Base-by-base conservation (phyloP, 2,888 invertebrate genomes). In the Platynereis dumerilii region DNA sequence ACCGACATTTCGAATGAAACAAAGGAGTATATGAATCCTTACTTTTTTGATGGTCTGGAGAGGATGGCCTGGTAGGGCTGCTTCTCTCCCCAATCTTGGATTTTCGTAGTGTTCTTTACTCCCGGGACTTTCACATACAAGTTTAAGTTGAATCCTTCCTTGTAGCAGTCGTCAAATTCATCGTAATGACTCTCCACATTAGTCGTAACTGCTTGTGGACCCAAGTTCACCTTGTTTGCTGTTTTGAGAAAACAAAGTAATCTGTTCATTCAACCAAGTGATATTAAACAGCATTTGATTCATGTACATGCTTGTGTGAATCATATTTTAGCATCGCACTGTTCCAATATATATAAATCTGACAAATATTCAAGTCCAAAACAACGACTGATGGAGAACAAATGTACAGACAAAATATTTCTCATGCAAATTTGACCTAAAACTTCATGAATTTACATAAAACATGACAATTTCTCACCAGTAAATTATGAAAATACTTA, bases 21-120 rank as follows among this genome's bases (percentile, higher is more conserved):
- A n/a, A n/a, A n/a, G n/a, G n/a, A n/a, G n/a, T n/a, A n/a, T n/a
- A n/a, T n/a, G n/a, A 34, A 34, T 7, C 12, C 34, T 17, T 24
- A 65, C 65, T 53, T 56, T 22, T 28, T 27, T 44, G 63, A 22
- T 5, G 66, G 62, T 56, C 57, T 68, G 45, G 69, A 64, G 26
- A 72, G 53, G 27, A 72, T 69, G 26, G 72, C 72, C 58, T 72
- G 72, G 64, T 72, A 72, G 17, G 70, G 70, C 26, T 65, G 58
- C 15, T 29, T n/a, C n/a, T 12, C 45, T n/a, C 39, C 58, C 72
- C 72, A 72, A 53, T 72, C 69, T 48, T 66, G 60, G 10, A 64
- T 52, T 39, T 66, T 66, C 2, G 64, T 71, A 26, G 69, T 69
- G 22, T 60, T 64, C 66, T 58, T 65, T 24, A 72, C 60, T 17